phyloP scores from a whole-genome alignment of 2,888 invertebrate species.

The Eupithecia subfuscata region DNA sequence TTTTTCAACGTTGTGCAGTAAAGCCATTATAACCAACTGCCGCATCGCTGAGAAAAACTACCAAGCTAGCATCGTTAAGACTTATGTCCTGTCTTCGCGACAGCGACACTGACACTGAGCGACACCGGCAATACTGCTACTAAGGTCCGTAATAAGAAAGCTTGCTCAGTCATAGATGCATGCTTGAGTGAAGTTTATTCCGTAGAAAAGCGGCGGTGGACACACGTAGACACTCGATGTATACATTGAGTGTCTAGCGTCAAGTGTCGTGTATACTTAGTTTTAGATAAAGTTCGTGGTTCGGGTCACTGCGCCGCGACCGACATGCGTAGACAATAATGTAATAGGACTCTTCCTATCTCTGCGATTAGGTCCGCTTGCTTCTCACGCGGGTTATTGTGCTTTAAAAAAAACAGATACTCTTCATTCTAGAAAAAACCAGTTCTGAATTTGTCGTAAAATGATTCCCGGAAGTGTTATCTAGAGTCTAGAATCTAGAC shows the following conservation, averaged over 20 bases:
- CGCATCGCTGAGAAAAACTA: background rate
- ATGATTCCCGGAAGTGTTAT: background rate
- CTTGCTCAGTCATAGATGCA: too few species aligned
- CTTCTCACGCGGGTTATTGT: slow-evolving; percentile 95
- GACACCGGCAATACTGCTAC: too few species aligned
- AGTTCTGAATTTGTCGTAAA: background rate
- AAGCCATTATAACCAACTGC: background rate
- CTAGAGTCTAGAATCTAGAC: too few species aligned
- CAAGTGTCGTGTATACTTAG: too few species aligned
- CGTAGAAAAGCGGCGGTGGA: too few species aligned
- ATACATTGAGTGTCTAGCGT: too few species aligned
- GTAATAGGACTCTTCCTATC: background rate
- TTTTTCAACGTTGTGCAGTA: too few species aligned
- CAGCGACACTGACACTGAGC: too few species aligned
- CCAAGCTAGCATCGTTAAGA: slow-evolving; percentile 53
- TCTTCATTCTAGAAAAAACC: background rate
- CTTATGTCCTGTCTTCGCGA: background rate
- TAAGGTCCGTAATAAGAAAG: too few species aligned
- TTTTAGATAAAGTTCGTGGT: background rate
- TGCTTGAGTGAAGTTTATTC: too few species aligned
- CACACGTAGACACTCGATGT: too few species aligned
- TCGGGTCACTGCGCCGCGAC: background rate
- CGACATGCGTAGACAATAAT: too few species aligned
- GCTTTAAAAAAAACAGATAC: slow-evolving; percentile 68
- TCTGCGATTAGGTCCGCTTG: slow-evolving; percentile 85